Base-by-base conservation (phyloP, 2,888 invertebrate genomes). In the Dryobotodes eremita region DNA sequence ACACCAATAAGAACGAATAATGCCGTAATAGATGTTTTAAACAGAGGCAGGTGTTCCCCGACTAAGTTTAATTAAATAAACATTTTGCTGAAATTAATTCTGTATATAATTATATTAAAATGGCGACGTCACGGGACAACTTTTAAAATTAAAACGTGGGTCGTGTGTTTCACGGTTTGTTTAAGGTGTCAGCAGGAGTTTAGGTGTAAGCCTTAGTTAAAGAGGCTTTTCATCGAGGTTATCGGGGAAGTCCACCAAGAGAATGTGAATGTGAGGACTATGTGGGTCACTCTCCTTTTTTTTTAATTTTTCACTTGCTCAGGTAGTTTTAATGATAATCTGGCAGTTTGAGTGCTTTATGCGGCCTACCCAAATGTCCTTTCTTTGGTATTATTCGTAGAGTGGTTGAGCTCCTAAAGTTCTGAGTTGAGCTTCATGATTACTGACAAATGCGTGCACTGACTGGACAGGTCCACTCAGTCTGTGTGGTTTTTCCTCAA, bases 31-130 rank as follows among this genome's bases (percentile, higher is more conserved):
- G 65, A 82, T 79, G 86, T 82, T 77, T 76, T 79, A 57, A 77
- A 78, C 66, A 62, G 62, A 48, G 62, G 69, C 86, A 86, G 86
- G 86, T 86, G 86, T 53, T 66, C 53, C 64, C 69, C 10, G 79
- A 61, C 73, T 73, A 82, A 86, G 64, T 86, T 86, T 86, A 86
- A 86, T 86, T 86, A 86, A 86, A 86, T 88, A 86, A 86, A 88
- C 77, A 88, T 86, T 82, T 68, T 77, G 77, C 70, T 80, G 36
- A 77, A 79, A 86, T 86, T 88, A 79, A 86, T 86, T 86, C 66
- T 82, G 86, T 83, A 80, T 77, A 65, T 80, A 72, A 75, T 75
- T 75, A 74, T 82, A 85, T 79, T 78, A 87, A 76, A 86, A 77
- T 64, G 26, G 79, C 70, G 55, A 64, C 62, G 75, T 73, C 75